phyloP scores from a whole-genome alignment of 37 sponge, comb jelly and placozoan species.

The Aphrocallistes beatrix region DNA sequence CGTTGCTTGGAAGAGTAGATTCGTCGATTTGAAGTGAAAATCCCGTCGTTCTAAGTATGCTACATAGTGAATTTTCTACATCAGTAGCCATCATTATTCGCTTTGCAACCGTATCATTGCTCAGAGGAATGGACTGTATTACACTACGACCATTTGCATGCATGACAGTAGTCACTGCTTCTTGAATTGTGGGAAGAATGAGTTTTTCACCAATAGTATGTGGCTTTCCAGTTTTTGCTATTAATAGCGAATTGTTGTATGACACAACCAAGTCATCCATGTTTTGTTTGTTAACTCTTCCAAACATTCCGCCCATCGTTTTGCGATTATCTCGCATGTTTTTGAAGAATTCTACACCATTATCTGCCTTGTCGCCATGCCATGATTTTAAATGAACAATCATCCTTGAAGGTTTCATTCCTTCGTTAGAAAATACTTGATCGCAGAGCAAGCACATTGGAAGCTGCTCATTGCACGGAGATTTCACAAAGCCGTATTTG shows the following conservation, averaged over 20 bases:
- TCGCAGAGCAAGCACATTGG: not conserved
- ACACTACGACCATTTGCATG: not conserved
- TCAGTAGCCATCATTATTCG: not conserved
- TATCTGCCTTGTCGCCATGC: not conserved
- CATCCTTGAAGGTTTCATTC: not conserved
- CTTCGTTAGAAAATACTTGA: not conserved
- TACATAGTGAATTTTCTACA: not conserved
- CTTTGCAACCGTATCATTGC: not conserved
- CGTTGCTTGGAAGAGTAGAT: not conserved
- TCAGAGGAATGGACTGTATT: not conserved
- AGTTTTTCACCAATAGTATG: not conserved
- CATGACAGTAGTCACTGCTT: not conserved
- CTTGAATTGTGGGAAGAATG: not conserved
- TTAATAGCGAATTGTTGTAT: not conserved
- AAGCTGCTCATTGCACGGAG: not conserved
- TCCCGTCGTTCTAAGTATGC: not conserved
- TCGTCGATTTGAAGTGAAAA: not conserved
- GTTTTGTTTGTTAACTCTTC: constrained; percentile 82
- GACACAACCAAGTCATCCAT: constrained; percentile 34
- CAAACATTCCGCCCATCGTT: constrained; percentile 93
- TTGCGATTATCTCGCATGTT: not conserved
- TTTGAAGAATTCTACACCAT: not conserved
- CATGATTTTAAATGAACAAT: not conserved
- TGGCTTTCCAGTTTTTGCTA: not conserved
- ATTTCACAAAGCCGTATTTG: not conserved